These are phyloP conservation scores for Recurvirostra avosetta DNA, from an alignment of 2,113 vertebrate species.

Conservation along the genomic window DNA sequence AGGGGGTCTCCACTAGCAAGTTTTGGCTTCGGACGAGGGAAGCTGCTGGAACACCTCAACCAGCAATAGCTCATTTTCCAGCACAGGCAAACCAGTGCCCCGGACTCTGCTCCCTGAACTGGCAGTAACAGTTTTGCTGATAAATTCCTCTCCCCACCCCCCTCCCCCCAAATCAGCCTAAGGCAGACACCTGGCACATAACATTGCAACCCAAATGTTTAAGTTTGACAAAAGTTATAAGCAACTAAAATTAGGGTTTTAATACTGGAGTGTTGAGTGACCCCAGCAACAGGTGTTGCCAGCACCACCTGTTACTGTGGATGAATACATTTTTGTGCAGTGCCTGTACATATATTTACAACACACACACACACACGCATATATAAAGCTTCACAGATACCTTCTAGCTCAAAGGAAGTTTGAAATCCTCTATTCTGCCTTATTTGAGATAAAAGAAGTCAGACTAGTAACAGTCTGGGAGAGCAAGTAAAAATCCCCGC, in stretches of 20 bases:
- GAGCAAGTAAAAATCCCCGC: neutral
- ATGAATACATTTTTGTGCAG: slow-evolving; percentile 46
- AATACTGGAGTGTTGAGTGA: slow-evolving; percentile 52
- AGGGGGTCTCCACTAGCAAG: neutral
- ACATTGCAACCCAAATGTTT: slow-evolving; percentile 58
- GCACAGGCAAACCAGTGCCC: neutral
- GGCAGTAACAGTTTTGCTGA: slow-evolving; percentile 22
- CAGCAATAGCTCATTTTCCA: neutral
- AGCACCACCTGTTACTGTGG: slow-evolving; percentile 40
- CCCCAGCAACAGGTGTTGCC: slow-evolving; percentile 51
- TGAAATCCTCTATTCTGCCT: neutral
- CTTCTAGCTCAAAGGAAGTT: neutral
- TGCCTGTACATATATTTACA: neutral
- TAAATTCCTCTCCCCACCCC: slow-evolving; percentile 19
- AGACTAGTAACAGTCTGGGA: neutral
- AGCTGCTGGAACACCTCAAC: neutral
- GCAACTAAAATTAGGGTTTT: slow-evolving; percentile 59
- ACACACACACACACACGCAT: neutral
- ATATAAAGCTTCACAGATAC: neutral
- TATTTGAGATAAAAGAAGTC: neutral
- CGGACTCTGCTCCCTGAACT: neutral
- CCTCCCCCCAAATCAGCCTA: slow-evolving; percentile 26
- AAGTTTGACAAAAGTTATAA: slow-evolving; percentile 62
- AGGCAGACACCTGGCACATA: slow-evolving; percentile 64
- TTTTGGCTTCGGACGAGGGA: neutral